Evolutionary conservation across 2,797 vertebrate species (phyloP), one percentile per base, ranked within the genome.

Genomic region (Gila robusta): DNA sequence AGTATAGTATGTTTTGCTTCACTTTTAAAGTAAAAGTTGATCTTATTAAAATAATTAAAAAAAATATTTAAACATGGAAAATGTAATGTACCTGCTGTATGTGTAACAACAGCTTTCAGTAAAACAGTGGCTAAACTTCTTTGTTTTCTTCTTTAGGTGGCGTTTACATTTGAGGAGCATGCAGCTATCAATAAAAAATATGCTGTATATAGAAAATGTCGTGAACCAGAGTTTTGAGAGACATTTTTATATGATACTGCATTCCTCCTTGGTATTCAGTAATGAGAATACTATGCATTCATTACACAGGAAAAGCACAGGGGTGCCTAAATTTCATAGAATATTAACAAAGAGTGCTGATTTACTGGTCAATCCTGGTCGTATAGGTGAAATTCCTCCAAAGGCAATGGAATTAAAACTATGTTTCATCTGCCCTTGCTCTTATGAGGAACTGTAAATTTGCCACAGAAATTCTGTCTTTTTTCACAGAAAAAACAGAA

Each of bases 311-410:
- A 66, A 87, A 56, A 49, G 44, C 59, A 47, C 71, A 47, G 32
- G 37, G 64, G 44, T 72, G 28, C 64, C 70, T 21, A 74, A 47
- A 85, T 78, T 79, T 26, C 19, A 79, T 81, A 52, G n/a, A 41
- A 52, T 84, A 86, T 74, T 52, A 84, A 82, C 70, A 44, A 82
- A 49, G 73, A 74, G 32, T 6, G 3, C 56, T 5, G 8, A 86
- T 80, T 73, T 41, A 37, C 26, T 73, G 16, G 28, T 54, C 16
- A 72, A 35, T 72, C 28, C 10, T 39, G 23, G 54, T 14, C 12
- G 2, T 37, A 39, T 5, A n/a, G 41, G 32, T 37, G 37, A 76
- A 69, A 84, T 37, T 70, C 17, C 35, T 77, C 26, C 69, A 79
- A 62, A 49, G 19, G 32, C 12, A 52, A 81, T 84, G 35, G 64